Percentiles rank a stretch among this genome's conserved stretches.
phyloP scores from a whole-genome alignment of 1,140 invertebrate species.

The Procambarus virginalis region DNA sequence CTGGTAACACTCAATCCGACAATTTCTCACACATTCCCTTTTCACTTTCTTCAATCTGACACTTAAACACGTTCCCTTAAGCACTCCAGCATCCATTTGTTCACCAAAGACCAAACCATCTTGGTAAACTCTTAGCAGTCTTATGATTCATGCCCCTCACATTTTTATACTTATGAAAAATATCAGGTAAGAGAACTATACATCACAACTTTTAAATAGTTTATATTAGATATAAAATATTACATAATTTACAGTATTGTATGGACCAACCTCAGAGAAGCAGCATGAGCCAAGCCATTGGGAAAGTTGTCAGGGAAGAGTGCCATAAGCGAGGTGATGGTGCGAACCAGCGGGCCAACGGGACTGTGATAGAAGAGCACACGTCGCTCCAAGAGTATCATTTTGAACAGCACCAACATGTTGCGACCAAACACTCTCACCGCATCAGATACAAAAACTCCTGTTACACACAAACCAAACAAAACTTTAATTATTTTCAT shows the following conservation, averaged over 20 bases:
- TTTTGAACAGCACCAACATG: conserved; percentile 93
- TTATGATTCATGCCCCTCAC: too few species aligned
- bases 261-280: conserved; percentile 82
- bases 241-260: neutral
- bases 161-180: too few species aligned
- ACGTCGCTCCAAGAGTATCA: conserved; percentile 91
- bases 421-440: conserved; percentile 93
- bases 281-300: conserved; percentile 88
- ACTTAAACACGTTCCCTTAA: too few species aligned
- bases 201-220: neutral
- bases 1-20: too few species aligned
- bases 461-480: conserved; percentile 76
- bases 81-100: too few species aligned
- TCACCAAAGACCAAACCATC: too few species aligned
- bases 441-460: conserved; percentile 86
- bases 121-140: too few species aligned
- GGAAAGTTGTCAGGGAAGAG: conserved; percentile 93
- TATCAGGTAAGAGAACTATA: too few species aligned
- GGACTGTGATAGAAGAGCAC: conserved; percentile 95
- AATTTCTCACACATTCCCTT: too few species aligned
- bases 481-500: neutral
- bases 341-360: conserved; percentile 79
- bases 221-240: neutral
- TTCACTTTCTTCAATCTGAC: too few species aligned
- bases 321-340: conserved; percentile 88